These are phyloP conservation scores for Emydoidea blandingii DNA, from an alignment of 2,797 vertebrate species.

Conservation along the genomic window DNA sequence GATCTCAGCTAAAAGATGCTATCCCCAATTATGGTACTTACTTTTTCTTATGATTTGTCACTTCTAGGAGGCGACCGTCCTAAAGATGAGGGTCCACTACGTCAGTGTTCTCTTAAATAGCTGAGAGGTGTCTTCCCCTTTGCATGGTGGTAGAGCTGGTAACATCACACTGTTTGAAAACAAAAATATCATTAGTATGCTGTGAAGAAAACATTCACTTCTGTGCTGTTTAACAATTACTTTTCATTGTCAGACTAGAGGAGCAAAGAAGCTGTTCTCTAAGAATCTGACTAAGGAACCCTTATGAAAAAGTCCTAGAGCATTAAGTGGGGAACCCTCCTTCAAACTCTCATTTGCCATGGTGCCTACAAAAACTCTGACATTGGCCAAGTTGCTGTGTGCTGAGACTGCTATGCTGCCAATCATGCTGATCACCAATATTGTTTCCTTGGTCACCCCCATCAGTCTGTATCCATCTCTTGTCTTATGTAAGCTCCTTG, in stretches of 20 bases:
- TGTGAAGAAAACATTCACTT: not conserved
- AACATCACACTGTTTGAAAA: not conserved
- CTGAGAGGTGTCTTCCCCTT: not conserved
- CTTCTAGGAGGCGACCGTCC: not conserved
- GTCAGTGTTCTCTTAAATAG: not conserved
- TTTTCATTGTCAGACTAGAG: not conserved
- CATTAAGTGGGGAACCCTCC: not conserved
- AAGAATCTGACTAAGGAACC: not conserved
- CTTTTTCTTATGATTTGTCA: not conserved
- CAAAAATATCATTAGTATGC: not conserved
- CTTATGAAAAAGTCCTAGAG: not conserved
- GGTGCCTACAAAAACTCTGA: not conserved
- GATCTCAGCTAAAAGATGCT: not conserved
- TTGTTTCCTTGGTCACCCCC: not conserved
- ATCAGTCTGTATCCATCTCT: not conserved
- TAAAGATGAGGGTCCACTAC: not conserved
- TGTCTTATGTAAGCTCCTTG: not conserved
- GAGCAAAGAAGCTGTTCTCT: not conserved
- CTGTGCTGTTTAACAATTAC: not conserved
- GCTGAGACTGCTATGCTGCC: not conserved
- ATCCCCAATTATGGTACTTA: not conserved
- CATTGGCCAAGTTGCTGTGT: not conserved
- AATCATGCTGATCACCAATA: not conserved
- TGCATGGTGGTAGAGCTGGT: not conserved
- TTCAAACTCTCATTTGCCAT: not conserved